Conservation (phyloP, 92 coral and sea anemone genomes). For the Parazoanthus atlanticus region DNA sequence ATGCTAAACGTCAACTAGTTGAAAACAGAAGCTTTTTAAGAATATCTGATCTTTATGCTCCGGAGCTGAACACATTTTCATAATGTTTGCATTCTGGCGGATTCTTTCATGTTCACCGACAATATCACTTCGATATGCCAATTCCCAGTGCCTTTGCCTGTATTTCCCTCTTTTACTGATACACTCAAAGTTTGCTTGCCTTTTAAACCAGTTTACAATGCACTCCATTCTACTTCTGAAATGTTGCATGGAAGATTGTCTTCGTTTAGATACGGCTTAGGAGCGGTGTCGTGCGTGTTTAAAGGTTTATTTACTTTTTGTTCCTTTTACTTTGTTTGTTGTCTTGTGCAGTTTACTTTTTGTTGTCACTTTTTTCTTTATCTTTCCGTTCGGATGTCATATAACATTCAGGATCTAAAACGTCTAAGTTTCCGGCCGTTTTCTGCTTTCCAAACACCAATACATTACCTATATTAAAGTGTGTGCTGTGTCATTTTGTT, state of each 20-base stretch:
- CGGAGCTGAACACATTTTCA: neutral
- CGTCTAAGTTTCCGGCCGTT: constrained; percentile 21
- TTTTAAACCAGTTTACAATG: constrained; percentile 11
- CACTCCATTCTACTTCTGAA: constrained; percentile 22
- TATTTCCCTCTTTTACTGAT: neutral
- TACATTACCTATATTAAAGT: neutral
- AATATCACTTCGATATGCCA: neutral
- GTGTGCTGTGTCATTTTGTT: neutral
- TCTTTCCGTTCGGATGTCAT: constrained; percentile 40
- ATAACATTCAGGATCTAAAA: constrained; percentile 38
- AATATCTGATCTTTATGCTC: neutral
- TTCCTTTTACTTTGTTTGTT: constrained; percentile 33
- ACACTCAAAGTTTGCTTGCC: neutral
- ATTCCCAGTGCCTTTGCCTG: neutral
- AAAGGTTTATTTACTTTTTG: constrained; percentile 25
- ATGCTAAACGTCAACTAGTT: neutral
- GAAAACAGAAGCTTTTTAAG: neutral
- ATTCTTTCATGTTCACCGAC: constrained; percentile 30
- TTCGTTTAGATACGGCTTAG: constrained; percentile 40
- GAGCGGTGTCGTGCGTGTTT: constrained; percentile 9
- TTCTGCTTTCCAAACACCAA: constrained; percentile 14
- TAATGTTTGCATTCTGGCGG: constrained; percentile 38
- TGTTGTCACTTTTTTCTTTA: neutral
- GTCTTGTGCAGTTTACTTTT: neutral
- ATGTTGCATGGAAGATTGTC: constrained; percentile 29